These are phyloP conservation scores for Calonectris borealis DNA, from an alignment of 2,113 vertebrate genomes.

Conservation along the genomic window DNA sequence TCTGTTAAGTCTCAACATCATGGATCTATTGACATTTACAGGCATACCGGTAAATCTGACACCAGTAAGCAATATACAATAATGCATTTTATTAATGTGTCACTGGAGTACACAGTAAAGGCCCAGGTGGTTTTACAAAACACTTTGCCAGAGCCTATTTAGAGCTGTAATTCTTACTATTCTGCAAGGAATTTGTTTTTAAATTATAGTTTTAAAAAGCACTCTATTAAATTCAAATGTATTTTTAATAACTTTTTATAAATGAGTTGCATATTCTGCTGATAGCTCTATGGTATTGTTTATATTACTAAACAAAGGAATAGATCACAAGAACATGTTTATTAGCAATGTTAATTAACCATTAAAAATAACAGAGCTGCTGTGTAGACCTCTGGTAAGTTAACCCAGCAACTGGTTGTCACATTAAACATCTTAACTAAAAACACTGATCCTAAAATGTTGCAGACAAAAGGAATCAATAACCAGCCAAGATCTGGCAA, in stretches of 20 bases:
- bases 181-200: conserved; percentile 14
- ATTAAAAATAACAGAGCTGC: neutral
- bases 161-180: neutral
- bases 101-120: conserved; percentile 16
- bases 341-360: neutral
- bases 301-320: neutral
- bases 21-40: neutral
- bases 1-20: neutral
- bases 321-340: neutral
- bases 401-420: neutral
- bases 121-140: neutral
- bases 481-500: neutral
- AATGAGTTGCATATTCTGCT: neutral
- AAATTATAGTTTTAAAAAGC: neutral
- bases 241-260: neutral
- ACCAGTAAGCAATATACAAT: conserved; percentile 7
- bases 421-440: neutral
- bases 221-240: neutral
- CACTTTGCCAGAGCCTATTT: neutral
- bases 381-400: neutral
- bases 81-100: conserved; percentile 48
- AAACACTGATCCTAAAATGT: neutral
- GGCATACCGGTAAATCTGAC: conserved; percentile 18
- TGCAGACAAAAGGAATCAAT: neutral
- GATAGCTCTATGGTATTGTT: neutral